Conservation (phyloP, 2,113 vertebrate species). For the Equus quagga region DNA sequence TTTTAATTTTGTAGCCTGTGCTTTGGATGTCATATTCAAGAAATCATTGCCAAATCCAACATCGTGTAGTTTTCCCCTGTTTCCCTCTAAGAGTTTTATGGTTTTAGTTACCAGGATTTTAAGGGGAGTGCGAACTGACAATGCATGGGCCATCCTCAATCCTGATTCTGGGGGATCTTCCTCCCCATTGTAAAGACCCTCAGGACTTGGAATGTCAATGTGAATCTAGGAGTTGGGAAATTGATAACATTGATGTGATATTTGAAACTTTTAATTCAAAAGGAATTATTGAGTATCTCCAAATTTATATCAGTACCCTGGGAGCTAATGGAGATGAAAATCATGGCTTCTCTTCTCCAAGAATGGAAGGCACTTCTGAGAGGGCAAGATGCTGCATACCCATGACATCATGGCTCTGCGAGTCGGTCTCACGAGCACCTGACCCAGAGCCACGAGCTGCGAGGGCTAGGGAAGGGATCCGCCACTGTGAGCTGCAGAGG, state of each 20-base stretch:
- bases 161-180: not conserved
- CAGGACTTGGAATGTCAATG: not conserved
- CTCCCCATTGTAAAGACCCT: not conserved
- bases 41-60: not conserved
- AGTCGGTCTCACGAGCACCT: not conserved
- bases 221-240: not conserved
- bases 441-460: not conserved
- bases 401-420: not conserved
- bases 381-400: not conserved
- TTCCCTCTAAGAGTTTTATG: not conserved
- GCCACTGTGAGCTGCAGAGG: not conserved
- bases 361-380: not conserved
- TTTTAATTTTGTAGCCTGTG: not conserved
- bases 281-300: not conserved
- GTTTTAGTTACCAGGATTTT: not conserved
- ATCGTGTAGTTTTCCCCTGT: not conserved
- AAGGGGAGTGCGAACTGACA: not conserved
- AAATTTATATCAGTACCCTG: not conserved
- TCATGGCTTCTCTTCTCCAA: not conserved
- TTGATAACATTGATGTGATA: not conserved
- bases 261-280: slow-evolving; percentile 39
- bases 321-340: not conserved
- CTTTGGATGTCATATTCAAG: not conserved
- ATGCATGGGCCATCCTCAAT: not conserved
- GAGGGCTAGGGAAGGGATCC: not conserved